A percentile compares a stretch with the other conserved stretches of the same genome.
These are phyloP conservation scores for Artemia sinica DNA, from an alignment of 2,888 invertebrate species.

Conservation along the genomic window DNA sequence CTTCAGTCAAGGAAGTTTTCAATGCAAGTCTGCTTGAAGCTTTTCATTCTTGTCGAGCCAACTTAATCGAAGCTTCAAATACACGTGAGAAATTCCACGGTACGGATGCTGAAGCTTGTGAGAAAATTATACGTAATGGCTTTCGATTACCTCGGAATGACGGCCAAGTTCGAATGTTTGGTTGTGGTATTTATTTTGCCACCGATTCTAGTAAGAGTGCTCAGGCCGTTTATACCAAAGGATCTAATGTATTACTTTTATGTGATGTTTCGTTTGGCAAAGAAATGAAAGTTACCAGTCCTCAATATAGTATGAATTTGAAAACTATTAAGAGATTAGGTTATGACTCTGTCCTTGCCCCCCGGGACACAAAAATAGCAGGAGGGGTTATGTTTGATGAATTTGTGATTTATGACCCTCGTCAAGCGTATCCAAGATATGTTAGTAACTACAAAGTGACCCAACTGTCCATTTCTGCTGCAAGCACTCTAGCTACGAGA, in stretches of 20 bases:
- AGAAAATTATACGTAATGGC: conserved; percentile 13
- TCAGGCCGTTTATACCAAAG: conserved; percentile 19
- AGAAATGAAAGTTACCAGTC: background rate
- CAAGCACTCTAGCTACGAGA: too few species aligned
- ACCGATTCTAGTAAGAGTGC: conserved; percentile 21
- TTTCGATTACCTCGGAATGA: conserved; percentile 13
- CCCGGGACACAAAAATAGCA: conserved; percentile 15
- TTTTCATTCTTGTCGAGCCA: too few species aligned
- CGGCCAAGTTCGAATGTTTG: conserved; percentile 15
- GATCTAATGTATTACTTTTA: conserved; percentile 18
- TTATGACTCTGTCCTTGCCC: conserved; percentile 17
- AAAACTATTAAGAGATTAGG: background rate
- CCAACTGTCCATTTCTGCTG: too few species aligned
- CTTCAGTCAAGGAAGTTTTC: too few species aligned
- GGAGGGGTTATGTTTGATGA: conserved; percentile 19
- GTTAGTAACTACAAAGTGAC: conserved; percentile 14
- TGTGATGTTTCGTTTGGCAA: conserved; percentile 18
- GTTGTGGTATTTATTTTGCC: conserved; percentile 17
- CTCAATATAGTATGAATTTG: background rate
- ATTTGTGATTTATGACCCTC: conserved; percentile 18
- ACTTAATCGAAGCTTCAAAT: too few species aligned
- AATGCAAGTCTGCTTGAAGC: too few species aligned
- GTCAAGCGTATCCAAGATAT: conserved; percentile 13
- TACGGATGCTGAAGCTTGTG: conserved; percentile 16
- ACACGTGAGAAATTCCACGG: conserved; percentile 17